phyloP scores from a whole-genome alignment of 2,797 vertebrate genomes.

The Molothrus aeneus region DNA sequence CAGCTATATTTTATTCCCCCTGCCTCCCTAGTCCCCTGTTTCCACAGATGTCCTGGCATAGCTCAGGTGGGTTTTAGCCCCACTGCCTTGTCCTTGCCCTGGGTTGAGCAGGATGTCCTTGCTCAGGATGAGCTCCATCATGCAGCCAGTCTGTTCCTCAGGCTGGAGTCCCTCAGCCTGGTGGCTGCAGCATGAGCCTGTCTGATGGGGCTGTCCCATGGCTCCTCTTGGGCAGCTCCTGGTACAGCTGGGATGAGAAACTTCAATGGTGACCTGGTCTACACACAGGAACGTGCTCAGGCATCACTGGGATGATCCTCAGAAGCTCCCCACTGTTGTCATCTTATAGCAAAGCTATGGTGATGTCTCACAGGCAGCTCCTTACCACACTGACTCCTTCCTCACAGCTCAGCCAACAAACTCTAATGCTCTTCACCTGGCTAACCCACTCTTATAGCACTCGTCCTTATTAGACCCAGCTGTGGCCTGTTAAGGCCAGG shows the following conservation, averaged over 20 bases:
- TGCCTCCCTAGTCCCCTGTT: neutral
- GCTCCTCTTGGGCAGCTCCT: neutral
- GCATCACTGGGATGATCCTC: rapidly evolving
- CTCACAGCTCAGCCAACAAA: too few relatives aligned
- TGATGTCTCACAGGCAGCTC: too few relatives aligned
- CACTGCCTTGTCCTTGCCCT: neutral
- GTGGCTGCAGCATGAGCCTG: neutral
- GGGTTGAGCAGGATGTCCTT: neutral
- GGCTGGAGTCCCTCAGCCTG: neutral
- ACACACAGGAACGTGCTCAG: rapidly evolving
- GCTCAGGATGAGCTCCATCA: neutral
- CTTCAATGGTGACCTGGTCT: rapidly evolving
- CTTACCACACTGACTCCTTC: too few relatives aligned
- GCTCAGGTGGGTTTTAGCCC: neutral
- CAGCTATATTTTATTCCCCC: neutral
- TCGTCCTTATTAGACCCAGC: too few relatives aligned
- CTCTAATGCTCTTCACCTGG: too few relatives aligned
- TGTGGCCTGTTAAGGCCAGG: too few relatives aligned
- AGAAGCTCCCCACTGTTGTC: neutral
- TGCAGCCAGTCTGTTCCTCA: rapidly evolving
- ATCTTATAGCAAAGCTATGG: too few relatives aligned
- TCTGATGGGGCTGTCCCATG: neutral
- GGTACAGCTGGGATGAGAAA: neutral
- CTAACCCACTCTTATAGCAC: too few relatives aligned
- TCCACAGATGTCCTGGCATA: rapidly evolving